A percentile compares a stretch with the other conserved stretches of the same genome.
Evolutionary conservation across 2,888 invertebrate species (phyloP).

Genomic region (Sminthurides aquaticus): DNA sequence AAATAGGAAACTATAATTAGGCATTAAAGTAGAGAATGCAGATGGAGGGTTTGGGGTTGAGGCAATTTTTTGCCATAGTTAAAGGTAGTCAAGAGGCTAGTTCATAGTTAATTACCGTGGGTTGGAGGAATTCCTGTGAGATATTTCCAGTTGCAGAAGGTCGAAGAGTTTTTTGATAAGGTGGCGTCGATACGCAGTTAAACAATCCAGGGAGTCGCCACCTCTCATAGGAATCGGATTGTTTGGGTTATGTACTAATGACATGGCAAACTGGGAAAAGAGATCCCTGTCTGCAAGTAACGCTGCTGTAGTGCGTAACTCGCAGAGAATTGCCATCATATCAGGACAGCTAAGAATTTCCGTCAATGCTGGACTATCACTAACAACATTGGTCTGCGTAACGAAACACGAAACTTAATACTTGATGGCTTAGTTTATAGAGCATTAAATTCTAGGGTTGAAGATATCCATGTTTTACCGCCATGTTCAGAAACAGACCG

Average conservation of each 20-base stretch:
- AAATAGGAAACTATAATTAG: no score
- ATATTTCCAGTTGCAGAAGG: no score
- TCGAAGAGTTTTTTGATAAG: conserved; percentile 34
- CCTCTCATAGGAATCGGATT: conserved; percentile 15
- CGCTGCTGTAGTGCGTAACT: conserved; percentile 31
- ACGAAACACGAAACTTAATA: not conserved
- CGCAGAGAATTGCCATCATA: conserved; percentile 30
- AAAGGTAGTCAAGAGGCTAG: no score
- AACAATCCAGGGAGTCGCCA: conserved; percentile 28
- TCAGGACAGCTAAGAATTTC: conserved; percentile 30
- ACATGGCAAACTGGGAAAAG: conserved; percentile 25
- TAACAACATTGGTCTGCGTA: conserved; percentile 29
- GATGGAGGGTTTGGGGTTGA: no score
- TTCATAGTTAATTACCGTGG: no score
- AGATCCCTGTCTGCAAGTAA: conserved; percentile 27
- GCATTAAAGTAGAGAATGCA: no score
- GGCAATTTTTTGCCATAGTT: no score
- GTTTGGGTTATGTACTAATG: conserved; percentile 19
- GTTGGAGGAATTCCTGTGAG: no score
- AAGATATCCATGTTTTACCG: conserved; percentile 3
- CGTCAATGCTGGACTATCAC: conserved; percentile 31
- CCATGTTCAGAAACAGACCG: conserved; percentile 26
- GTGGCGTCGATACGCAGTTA: conserved; percentile 28
- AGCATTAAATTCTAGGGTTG: not conserved
- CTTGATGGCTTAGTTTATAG: not conserved